phyloP scores from a whole-genome alignment of 2,113 vertebrate species.

The Gymnogyps californianus region DNA sequence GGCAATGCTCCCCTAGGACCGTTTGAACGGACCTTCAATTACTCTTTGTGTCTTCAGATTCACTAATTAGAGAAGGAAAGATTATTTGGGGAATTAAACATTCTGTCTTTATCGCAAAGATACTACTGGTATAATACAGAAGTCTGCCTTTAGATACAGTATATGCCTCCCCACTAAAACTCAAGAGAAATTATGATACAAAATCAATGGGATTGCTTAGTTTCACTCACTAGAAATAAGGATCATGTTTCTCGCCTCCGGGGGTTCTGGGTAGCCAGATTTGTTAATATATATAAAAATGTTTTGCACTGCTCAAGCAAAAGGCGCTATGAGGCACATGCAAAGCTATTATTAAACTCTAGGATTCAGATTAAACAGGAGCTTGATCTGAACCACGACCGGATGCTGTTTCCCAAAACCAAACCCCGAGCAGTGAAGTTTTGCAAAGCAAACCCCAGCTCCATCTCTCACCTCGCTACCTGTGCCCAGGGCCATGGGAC shows the following conservation, averaged over 20 bases:
- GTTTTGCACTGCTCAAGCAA: neutral
- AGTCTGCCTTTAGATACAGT: neutral
- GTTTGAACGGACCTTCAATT: neutral
- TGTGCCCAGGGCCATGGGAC: rapidly evolving
- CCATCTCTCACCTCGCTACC: neutral
- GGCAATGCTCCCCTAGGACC: neutral
- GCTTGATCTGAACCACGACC: neutral
- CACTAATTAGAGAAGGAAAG: neutral
- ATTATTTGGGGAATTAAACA: neutral
- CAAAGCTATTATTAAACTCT: neutral
- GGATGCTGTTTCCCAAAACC: neutral
- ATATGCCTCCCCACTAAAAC: neutral
- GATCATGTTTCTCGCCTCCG: neutral
- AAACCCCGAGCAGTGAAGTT: neutral
- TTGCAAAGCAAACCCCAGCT: neutral
- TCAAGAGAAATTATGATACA: neutral
- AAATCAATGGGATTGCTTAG: neutral
- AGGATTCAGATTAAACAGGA: neutral
- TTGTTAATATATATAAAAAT: neutral
- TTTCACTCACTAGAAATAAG: neutral
- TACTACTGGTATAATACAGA: neutral
- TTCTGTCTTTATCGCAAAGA: neutral
- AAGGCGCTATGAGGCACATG: neutral
- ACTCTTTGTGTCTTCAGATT: neutral
- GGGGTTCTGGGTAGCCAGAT: neutral